These are phyloP conservation scores for Protodeltote pygarga DNA, from an alignment of 2,888 invertebrate genomes.

Conservation along the genomic window DNA sequence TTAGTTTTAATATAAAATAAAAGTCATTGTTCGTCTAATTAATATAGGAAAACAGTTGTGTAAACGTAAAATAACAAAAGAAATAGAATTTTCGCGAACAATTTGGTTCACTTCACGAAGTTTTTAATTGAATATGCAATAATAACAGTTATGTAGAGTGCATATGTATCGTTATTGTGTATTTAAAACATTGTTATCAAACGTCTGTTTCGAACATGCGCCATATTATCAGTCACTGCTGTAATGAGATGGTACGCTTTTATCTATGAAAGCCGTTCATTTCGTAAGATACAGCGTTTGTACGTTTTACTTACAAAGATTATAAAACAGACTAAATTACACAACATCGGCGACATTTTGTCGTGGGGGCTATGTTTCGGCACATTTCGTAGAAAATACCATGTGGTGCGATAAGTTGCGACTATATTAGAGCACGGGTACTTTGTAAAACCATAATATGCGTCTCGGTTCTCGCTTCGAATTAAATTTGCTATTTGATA, in stretches of 20 bases:
- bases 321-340: no score
- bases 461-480: no score
- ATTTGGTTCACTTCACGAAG: constrained; percentile 7
- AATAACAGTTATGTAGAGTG: constrained; percentile 2
- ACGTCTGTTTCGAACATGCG: constrained; percentile 21
- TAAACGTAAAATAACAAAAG: constrained; percentile 3
- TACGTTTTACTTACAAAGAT: neutral
- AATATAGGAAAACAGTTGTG: constrained; percentile 16
- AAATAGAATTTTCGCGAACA: constrained; percentile 9
- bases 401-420: no score
- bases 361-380: no score
- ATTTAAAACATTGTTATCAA: constrained; percentile 38
- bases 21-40: constrained; percentile 1
- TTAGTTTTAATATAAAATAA: neutral
- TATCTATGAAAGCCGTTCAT: constrained; percentile 39
- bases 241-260: constrained; percentile 42
- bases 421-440: no score
- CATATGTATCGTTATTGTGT: constrained; percentile 11
- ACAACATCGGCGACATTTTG: no score
- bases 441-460: no score
- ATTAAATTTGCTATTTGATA: no score
- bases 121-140: constrained; percentile 5
- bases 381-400: no score
- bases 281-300: constrained; percentile 13
- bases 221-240: constrained; percentile 45